Evolutionary conservation across 2,113 vertebrate species (phyloP).

Genomic region (Mus spicilegus): DNA sequence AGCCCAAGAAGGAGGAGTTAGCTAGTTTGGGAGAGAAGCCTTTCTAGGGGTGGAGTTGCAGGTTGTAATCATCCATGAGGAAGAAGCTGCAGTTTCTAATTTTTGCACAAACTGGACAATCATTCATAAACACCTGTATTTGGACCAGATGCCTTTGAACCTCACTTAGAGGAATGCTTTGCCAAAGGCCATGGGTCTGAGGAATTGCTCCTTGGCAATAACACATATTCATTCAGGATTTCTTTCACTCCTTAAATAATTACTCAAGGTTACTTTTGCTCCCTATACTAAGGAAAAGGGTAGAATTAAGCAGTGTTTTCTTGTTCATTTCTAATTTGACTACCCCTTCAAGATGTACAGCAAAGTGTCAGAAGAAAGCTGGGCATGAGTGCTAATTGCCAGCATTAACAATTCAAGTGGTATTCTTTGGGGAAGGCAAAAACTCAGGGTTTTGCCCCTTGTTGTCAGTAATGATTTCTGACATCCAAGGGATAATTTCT

Average conservation of each 20-base stretch:
- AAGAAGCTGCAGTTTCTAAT: background rate
- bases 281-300: conserved; percentile 16
- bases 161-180: background rate
- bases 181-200: background rate
- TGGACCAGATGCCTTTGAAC: background rate
- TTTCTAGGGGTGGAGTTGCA: background rate
- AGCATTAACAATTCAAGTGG: background rate
- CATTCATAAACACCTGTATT: background rate
- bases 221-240: background rate
- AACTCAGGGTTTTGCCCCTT: background rate
- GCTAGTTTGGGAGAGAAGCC: no score
- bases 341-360: conserved; percentile 25
- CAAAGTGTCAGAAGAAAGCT: background rate
- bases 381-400: background rate
- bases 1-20: background rate
- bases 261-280: background rate
- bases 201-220: background rate
- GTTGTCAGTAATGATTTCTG: background rate
- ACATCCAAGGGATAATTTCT: background rate
- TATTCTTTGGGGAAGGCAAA: background rate
- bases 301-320: conserved; percentile 58
- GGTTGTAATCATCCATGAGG: background rate
- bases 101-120: background rate
- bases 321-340: conserved; percentile 68
- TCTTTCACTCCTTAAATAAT: background rate